Percentiles rank a stretch among this genome's conserved stretches.
phyloP scores from a whole-genome alignment of 2,797 vertebrate genomes.

The Rhabdomys pumilio region DNA sequence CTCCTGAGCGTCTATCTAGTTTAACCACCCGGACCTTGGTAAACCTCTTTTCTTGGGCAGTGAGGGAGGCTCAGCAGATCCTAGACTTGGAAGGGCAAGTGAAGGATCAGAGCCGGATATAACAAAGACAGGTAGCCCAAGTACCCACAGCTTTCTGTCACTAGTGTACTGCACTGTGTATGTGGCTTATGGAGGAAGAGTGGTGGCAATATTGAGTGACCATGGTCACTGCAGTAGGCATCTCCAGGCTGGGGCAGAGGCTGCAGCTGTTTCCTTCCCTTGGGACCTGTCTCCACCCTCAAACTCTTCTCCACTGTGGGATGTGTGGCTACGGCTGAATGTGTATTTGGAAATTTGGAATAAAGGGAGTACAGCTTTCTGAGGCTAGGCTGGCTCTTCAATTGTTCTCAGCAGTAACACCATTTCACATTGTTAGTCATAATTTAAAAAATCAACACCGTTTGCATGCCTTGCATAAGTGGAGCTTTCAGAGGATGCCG shows the following conservation, averaged over 20 bases:
- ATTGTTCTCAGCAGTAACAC: too few relatives aligned
- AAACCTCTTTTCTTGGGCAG: too few relatives aligned
- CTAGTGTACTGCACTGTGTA: too few relatives aligned
- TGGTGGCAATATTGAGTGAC: not conserved
- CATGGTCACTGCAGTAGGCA: too few relatives aligned
- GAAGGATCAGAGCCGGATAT: not conserved
- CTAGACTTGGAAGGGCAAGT: not conserved
- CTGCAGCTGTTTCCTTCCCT: not conserved
- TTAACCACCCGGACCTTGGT: not conserved
- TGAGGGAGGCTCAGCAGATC: too few relatives aligned
- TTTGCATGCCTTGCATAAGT: rapidly evolving
- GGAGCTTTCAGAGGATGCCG: not conserved
- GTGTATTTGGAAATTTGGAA: too few relatives aligned
- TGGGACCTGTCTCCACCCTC: not conserved
- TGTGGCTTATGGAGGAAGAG: not conserved
- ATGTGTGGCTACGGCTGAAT: not conserved
- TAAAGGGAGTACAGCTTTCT: rapidly evolving
- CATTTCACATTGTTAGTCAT: not conserved
- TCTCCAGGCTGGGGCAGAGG: not conserved
- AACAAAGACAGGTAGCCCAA: not conserved
- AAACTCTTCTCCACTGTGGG: not conserved
- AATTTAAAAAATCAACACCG: rapidly evolving
- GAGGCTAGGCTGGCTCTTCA: too few relatives aligned
- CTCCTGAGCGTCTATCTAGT: rapidly evolving
- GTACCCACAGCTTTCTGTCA: not conserved